Base-by-base conservation (phyloP, 2,797 vertebrate genomes). In the Macropodus opercularis region DNA sequence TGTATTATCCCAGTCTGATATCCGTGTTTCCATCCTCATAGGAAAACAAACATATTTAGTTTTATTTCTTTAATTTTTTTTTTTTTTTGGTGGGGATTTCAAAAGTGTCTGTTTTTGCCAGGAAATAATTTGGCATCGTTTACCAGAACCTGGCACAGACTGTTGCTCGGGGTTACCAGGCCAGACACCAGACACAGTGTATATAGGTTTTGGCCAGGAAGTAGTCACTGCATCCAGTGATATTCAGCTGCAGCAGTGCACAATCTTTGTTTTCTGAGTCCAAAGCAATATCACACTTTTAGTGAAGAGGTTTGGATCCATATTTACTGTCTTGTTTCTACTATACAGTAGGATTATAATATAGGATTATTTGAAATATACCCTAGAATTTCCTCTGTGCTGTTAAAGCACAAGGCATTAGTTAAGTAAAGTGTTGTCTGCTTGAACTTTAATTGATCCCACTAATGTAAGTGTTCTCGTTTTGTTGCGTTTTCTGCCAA, bases 401-500 rank as follows among this genome's bases (percentile, higher is more conserved):
- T 63, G 50, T 68, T 69, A 38, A 41, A 63, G 22, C 31, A 55
- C 49, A 83, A n/a, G 42, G 35, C 23, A 43, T 63, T 59, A 42
- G 57, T 75, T 68, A 36, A 49, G 35, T 38, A 39, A 79, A 75
- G 61, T 26, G 53, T 72, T 74, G 71, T 53, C 57, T 57, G 61
- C 49, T 65, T 69, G 32, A 36, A 40, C 41, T 78, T 81, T 76
- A 77, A 75, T 78, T 79, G 75, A 82, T 73, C 56, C 31, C 11
- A 34, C 56, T 61, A 43, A 50, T 11, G 10, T 56, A 60, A 83
- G 32, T 52, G 75, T 68, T 83, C 52, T 63, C 49, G 6, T 83
- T 79, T 54, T 50, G 63, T 72, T 75, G 53, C 78, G 76, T 55
- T 41, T 76, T 78, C 42, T 69, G 79, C 75, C 72, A 52, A 63